Conservation (phyloP, 2,888 invertebrate species). For the Neoaliturus tenellus region DNA sequence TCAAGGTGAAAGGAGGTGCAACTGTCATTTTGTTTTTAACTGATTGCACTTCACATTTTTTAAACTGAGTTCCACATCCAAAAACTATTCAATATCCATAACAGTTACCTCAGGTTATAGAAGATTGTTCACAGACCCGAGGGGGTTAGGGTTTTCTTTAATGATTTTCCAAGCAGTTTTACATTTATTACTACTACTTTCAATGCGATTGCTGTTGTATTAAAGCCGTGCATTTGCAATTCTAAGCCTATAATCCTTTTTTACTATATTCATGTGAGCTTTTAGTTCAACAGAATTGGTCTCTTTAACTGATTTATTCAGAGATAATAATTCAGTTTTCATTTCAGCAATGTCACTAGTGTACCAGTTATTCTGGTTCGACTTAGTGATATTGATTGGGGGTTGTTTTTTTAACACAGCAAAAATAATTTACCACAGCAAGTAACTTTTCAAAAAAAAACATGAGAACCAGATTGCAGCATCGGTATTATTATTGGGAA, state of each 20-base stretch:
- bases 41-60: no score
- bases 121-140: no score
- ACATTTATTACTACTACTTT: background rate
- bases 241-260: background rate
- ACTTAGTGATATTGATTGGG: background rate
- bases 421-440: background rate
- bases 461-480: background rate
- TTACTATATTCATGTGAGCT: background rate
- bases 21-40: no score
- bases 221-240: background rate
- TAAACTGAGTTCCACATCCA: no score
- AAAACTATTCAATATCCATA: no score
- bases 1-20: no score
- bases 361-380: background rate
- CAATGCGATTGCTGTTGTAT: background rate
- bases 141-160: background rate
- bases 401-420: background rate
- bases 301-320: background rate
- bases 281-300: background rate
- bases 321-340: background rate
- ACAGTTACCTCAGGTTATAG: no score
- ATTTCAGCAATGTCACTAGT: background rate
- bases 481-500: background rate
- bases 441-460: background rate
- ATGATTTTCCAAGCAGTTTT: background rate